Evolutionary conservation across 2,888 invertebrate species (phyloP).

Genomic region (Ormia ochracea): DNA sequence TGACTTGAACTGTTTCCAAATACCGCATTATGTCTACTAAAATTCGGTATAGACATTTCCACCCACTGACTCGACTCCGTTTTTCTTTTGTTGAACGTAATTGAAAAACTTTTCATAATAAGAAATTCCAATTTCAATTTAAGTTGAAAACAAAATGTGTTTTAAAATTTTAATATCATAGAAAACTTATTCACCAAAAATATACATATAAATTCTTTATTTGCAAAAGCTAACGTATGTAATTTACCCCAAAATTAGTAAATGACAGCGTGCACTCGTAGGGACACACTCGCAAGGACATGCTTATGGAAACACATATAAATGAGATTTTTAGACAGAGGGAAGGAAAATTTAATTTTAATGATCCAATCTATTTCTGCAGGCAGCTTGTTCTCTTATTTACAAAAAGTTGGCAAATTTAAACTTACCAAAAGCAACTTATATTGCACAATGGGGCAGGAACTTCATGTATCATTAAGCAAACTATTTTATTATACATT

Average conservation of each 20-base stretch:
- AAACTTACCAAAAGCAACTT: background rate
- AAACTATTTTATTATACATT: too few species aligned
- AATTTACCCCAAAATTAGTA: too few species aligned
- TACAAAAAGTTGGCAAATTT: too few species aligned
- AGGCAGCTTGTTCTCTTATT: background rate
- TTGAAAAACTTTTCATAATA: background rate
- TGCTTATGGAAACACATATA: background rate
- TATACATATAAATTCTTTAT: slow-evolving; percentile 4
- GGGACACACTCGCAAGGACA: background rate
- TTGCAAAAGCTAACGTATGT: too few species aligned
- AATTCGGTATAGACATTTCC: too few species aligned
- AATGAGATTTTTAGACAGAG: background rate
- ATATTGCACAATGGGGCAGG: background rate
- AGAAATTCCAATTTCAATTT: background rate
- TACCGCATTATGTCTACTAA: too few species aligned
- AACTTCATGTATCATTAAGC: too few species aligned
- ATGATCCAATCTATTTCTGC: slow-evolving; percentile 13
- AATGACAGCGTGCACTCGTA: too few species aligned
- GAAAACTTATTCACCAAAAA: background rate
- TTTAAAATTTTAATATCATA: background rate
- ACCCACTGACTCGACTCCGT: background rate
- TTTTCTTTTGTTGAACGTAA: background rate
- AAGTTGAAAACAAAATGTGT: background rate
- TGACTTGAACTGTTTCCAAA: too few species aligned
- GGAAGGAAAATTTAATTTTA: background rate